phyloP scores from a whole-genome alignment of 2,113 vertebrate species.

The Brachypodius melanocephalos region DNA sequence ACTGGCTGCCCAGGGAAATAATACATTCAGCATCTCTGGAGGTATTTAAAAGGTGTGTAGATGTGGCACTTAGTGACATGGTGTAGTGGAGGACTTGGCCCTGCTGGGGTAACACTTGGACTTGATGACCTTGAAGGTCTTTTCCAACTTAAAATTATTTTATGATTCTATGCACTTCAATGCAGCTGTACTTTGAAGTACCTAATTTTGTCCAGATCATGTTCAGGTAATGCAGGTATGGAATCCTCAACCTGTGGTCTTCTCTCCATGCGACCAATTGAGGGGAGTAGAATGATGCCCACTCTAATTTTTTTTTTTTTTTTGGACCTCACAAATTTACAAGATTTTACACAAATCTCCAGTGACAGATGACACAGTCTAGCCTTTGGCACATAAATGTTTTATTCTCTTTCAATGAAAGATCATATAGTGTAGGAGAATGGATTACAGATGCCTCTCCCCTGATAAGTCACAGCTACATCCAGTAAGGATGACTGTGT shows the following conservation, averaged over 20 bases:
- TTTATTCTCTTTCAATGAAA: neutral
- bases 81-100: neutral
- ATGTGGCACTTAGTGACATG: neutral
- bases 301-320: neutral
- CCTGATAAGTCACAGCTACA: neutral
- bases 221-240: neutral
- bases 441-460: neutral
- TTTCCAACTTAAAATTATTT: neutral
- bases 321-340: neutral
- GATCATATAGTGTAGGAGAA: neutral
- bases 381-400: neutral
- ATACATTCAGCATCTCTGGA: neutral
- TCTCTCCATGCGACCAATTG: neutral
- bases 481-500: neutral
- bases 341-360: neutral
- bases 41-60: neutral
- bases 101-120: accelerated
- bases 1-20: neutral
- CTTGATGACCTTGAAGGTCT: neutral
- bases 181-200: neutral
- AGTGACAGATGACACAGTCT: neutral
- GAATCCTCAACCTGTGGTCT: neutral
- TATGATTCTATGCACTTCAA: neutral
- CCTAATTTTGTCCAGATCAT: neutral
- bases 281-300: neutral